Base-by-base conservation (phyloP, 2,113 vertebrate species). In the Parotia lawesii region DNA sequence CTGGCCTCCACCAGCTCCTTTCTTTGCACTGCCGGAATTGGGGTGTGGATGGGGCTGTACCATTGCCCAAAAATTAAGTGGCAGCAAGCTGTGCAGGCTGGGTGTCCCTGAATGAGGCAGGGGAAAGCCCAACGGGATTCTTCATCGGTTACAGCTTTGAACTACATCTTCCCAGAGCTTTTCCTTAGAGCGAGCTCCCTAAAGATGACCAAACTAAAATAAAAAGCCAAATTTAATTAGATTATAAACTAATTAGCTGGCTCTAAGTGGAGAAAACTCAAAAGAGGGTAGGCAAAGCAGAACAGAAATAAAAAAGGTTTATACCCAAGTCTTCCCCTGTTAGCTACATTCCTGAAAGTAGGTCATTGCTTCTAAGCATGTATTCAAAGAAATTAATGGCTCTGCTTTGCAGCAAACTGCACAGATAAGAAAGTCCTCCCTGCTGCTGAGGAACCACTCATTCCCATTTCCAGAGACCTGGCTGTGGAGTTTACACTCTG, bases 201-300 rank as follows among this genome's bases (percentile, higher is more conserved):
- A 31, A 93, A 95, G 95, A 45, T 93, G 92, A 54, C 82, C 78
- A 90, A 94, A 83, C 47, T 79, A 2, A 64, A 85, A 82, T 48
- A 62, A 81, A 87, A 54, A 81, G 20, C 11, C n/a, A 91, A 16
- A 77, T 88, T 96, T 93, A 96, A 96, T 96, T 96, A 90, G 92
- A 86, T 92, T 93, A 83, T 80, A 71, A 93, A 83, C 74, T 94
- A 96, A 96, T 96, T 96, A 96, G 21, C 67, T 71, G 28, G 6
- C 18, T 83, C 37, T 80, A 90, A 87, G 90, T 73, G 88, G 60
- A 88, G 64, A 80, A 74, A 90, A 93, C 67, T 95, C 90, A 92
- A 91, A 96, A 94, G 95, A 96, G 79, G 65, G 64, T 88, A 90
- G 75, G 64, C 51, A 96, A 93, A 79, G 72, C 71, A 77, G 85